Conservation (phyloP, 2,797 vertebrate genomes). For the Tadarida brasiliensis region DNA sequence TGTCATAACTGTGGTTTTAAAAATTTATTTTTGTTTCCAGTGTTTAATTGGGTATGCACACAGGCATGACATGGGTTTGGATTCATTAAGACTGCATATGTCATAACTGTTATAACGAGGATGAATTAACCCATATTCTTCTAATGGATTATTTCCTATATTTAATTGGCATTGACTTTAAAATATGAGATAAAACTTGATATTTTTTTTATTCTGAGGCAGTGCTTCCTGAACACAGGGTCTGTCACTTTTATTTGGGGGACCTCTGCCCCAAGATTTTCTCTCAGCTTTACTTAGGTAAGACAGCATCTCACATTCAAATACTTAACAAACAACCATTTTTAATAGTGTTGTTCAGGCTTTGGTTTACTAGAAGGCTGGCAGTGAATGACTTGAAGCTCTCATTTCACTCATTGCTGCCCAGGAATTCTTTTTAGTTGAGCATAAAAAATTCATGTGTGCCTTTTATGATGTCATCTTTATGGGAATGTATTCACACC, state of each 20-base stretch:
- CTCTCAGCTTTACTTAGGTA: neutral
- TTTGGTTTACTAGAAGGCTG: neutral
- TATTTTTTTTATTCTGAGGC: neutral
- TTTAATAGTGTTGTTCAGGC: neutral
- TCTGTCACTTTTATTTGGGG: neutral
- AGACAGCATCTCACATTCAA: neutral
- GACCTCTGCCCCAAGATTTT: neutral
- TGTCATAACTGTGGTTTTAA: neutral
- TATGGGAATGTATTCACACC: neutral
- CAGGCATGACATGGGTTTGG: fast-evolving
- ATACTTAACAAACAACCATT: neutral
- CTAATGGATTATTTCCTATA: neutral
- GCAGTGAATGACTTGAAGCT: neutral
- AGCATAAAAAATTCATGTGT: neutral
- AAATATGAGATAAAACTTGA: slow-evolving; percentile 12
- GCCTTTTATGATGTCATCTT: neutral
- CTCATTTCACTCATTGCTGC: neutral
- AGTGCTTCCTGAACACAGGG: neutral
- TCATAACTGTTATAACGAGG: neutral
- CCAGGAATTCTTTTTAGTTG: neutral
- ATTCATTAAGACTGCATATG: neutral
- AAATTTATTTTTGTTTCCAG: neutral
- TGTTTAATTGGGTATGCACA: neutral
- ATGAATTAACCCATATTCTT: neutral
- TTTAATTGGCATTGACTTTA: neutral